Conservation (phyloP, 2,797 vertebrate species). For the Acanthurus tractus region DNA sequence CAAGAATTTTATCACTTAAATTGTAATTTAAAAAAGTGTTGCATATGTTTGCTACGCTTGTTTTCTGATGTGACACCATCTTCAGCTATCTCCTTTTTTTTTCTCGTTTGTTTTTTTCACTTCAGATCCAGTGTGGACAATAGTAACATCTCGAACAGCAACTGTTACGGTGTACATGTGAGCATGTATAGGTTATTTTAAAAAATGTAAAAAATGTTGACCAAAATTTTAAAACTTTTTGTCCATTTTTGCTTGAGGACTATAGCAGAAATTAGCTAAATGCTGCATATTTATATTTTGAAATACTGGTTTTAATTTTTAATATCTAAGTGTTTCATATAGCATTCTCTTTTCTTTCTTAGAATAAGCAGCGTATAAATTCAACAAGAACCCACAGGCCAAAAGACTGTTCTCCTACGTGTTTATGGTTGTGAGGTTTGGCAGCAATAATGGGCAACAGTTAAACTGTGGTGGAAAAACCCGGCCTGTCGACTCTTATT, state of each 20-base stretch:
- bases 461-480: conserved; percentile 81
- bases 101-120: background rate
- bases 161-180: no score
- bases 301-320: background rate
- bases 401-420: background rate
- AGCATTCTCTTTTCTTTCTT: background rate
- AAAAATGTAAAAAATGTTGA: no score
- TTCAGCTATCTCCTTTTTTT: background rate
- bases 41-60: background rate
- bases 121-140: background rate
- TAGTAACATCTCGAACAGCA: background rate
- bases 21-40: conserved; percentile 18
- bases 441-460: conserved; percentile 62
- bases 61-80: background rate
- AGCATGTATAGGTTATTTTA: no score
- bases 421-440: conserved; percentile 53
- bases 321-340: background rate
- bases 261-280: no score
- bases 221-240: no score
- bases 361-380: background rate
- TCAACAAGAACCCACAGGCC: background rate
- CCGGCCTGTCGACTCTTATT: conserved; percentile 53
- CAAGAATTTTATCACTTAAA: conserved; percentile 18
- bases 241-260: no score
- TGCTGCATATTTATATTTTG: background rate